Evolutionary conservation across 2,113 vertebrate genomes (phyloP), one percentile per base, ranked within the genome.

Genomic region (Bambusicola thoracicus): DNA sequence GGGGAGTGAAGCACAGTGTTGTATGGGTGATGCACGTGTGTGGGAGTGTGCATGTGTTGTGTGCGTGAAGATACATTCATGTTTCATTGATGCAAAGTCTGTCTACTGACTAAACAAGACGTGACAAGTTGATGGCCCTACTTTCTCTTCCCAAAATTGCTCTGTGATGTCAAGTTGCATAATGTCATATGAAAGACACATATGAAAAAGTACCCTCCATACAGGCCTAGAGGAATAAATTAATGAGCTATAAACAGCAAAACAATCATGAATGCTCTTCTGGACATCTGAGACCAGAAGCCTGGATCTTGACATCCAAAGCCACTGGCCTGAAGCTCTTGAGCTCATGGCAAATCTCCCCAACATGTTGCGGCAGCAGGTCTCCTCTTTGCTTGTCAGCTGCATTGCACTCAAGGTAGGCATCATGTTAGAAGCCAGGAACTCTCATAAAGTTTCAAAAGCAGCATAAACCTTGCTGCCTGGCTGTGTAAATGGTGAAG

Each of bases 181-280:
- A 67, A 87, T 66, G 66, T 80, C 81, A 66, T 62, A 43, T 36
- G 62, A 91, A 92, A 69, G 81, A 87, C 81, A 84, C 74, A 13
- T 17, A 4, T 16, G 38, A 63, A 58, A 62, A 90, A 66, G 38
- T 43, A 20, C 67, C 87, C 74, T 73, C 66, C 22, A 16, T 24
- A 10, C 29, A 79, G 49, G 91, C 91, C 84, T 76, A 27, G 81
- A 78, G 86, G 53, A 82, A 82, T 53, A 89, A 95, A 92, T 77
- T 91, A 96, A 96, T 43, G 75, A 96, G 78, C 58, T 92, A 17
- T 49, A 89, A 80, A 77, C 74, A 87, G 34, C 32, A 81, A 79
- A 93, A 69, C 20, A 89, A 38, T 68, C 8, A 8, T 18, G 15
- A 48, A 49, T 3, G 29, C 14, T 49, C 53, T 70, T 69, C 30